A percentile compares a stretch with the other conserved stretches of the same genome.
Conservation (phyloP, 2,797 vertebrate species). For the Austrolebias charrua region DNA sequence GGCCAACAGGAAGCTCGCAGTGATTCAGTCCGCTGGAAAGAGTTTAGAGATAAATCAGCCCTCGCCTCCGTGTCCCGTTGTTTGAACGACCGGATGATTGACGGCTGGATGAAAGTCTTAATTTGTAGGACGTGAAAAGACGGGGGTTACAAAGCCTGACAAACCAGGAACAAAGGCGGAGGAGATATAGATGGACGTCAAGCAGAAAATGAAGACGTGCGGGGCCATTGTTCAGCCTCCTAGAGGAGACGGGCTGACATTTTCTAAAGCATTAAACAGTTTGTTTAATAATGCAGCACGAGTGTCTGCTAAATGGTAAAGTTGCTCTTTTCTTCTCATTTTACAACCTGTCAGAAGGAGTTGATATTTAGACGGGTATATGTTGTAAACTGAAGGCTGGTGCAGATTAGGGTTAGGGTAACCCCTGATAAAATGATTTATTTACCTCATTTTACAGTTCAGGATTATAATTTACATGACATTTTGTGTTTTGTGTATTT, state of each 20-base stretch:
- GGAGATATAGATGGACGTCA: conserved; percentile 43
- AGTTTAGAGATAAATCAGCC: conserved; percentile 63
- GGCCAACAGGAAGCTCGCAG: conserved; percentile 21
- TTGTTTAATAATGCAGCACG: conserved; percentile 26
- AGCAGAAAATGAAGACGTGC: conserved; percentile 39
- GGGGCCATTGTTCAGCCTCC: conserved; percentile 57
- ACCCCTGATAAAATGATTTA: conserved; percentile 18
- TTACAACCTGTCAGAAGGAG: conserved; percentile 4
- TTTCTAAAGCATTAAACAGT: conserved; percentile 32
- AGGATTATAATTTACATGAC: background rate
- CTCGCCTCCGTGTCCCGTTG: conserved; percentile 56
- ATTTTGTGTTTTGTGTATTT: background rate
- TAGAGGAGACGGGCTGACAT: conserved; percentile 45
- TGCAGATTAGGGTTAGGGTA: conserved; percentile 13
- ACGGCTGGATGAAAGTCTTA: conserved; percentile 63
- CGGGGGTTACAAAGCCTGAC: conserved; percentile 56
- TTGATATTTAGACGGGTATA: background rate
- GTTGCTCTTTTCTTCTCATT: conserved; percentile 9
- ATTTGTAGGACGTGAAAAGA: conserved; percentile 65
- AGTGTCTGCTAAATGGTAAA: conserved; percentile 1
- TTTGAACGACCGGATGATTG: conserved; percentile 59
- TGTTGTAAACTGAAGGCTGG: conserved; percentile 19
- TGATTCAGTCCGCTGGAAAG: conserved; percentile 49
- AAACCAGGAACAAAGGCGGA: conserved; percentile 54
- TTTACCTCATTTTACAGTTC: background rate